Evolutionary conservation across 2,797 vertebrate species (phyloP).

Genomic region (Xenops minutus): DNA sequence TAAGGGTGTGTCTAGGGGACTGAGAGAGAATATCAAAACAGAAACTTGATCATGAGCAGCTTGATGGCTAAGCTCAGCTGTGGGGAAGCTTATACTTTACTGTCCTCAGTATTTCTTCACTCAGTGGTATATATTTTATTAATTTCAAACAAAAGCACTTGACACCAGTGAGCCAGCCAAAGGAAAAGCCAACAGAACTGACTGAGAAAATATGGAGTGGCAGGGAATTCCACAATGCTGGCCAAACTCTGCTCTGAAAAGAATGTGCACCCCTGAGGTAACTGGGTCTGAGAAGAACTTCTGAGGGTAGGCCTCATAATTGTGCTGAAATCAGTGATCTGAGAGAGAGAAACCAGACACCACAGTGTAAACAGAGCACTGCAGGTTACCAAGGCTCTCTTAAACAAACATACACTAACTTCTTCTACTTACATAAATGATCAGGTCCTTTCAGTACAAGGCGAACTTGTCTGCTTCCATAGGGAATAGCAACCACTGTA

Average conservation of each 20-base stretch:
- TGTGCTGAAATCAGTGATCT: not conserved
- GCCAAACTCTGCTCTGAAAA: not conserved
- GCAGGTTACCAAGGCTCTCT: not conserved
- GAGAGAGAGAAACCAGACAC: not conserved
- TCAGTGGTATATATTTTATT: conserved; percentile 20
- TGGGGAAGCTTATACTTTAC: not conserved
- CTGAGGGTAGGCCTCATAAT: not conserved
- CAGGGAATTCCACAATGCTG: not conserved
- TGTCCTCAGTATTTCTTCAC: conserved; percentile 26
- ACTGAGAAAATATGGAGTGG: conserved; percentile 3
- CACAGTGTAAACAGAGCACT: not conserved
- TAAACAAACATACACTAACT: not conserved
- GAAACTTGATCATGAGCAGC: not conserved
- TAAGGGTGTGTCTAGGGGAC: not conserved
- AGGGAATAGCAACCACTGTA: conserved; percentile 88
- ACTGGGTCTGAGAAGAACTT: not conserved
- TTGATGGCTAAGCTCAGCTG: not conserved
- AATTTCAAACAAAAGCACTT: conserved; percentile 14
- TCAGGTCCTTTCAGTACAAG: conserved; percentile 93
- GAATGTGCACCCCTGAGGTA: not conserved
- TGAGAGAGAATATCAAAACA: not conserved
- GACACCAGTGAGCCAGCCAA: not conserved
- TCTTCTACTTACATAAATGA: conserved; percentile 94
- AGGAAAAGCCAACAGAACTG: conserved; percentile 17
- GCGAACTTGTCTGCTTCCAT: conserved; percentile 90